Percentiles rank a stretch among this genome's conserved stretches.
Evolutionary conservation across 2,888 invertebrate genomes (phyloP).

Genomic region (Girardia tigrina): DNA sequence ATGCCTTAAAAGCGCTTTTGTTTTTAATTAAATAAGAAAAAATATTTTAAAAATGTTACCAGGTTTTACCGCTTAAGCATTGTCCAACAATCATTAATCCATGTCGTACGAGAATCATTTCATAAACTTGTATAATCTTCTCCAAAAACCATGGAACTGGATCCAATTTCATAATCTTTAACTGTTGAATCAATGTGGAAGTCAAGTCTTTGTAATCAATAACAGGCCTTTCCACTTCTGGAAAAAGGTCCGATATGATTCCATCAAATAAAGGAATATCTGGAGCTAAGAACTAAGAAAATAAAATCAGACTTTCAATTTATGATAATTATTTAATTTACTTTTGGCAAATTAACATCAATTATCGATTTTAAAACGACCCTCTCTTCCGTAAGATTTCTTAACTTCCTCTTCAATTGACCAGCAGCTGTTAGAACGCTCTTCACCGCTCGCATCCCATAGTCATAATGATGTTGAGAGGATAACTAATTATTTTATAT

Average conservation of each 20-base stretch:
- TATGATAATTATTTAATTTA: constrained; percentile 35
- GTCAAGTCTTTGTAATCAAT: constrained; percentile 46
- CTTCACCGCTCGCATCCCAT: constrained; percentile 50
- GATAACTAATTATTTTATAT: constrained; percentile 42
- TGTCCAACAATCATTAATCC: constrained; percentile 50
- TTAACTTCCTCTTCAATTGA: constrained; percentile 48
- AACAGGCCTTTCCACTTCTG: constrained; percentile 44
- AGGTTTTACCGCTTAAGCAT: constrained; percentile 48
- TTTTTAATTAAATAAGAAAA: background rate
- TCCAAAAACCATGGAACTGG: constrained; percentile 46
- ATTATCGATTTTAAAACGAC: constrained; percentile 49
- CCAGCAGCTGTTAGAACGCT: constrained; percentile 50
- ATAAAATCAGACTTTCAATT: background rate
- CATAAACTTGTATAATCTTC: constrained; percentile 50
- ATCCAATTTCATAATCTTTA: constrained; percentile 42
- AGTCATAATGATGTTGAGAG: constrained; percentile 51
- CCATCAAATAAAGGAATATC: constrained; percentile 50
- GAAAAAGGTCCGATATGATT: constrained; percentile 50
- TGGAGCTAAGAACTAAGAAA: constrained; percentile 46
- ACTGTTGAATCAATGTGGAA: constrained; percentile 41
- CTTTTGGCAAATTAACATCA: constrained; percentile 50
- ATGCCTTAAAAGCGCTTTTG: constrained; percentile 57
- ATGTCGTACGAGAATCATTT: constrained; percentile 49
- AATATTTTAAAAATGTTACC: constrained; percentile 38
- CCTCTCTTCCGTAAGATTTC: constrained; percentile 45